Evolutionary conservation across 2,113 vertebrate genomes (phyloP), one percentile per base, ranked within the genome.

Genomic region (Ailuropoda melanoleuca): DNA sequence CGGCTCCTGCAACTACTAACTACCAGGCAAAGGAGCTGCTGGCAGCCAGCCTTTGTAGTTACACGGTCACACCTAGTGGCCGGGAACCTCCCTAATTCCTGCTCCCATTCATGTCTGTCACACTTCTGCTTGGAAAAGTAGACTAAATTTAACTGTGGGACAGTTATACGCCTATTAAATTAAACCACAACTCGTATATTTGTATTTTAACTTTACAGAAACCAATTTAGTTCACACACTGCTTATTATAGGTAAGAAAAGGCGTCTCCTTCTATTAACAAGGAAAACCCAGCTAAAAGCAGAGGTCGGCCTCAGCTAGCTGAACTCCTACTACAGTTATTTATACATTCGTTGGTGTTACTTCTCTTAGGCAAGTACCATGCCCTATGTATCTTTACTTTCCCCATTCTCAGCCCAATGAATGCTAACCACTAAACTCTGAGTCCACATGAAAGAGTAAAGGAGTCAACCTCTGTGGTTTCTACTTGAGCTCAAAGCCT

Each of bases 31-130:
- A 48, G 43, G 74, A 29, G 26, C 26, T 3, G 26, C 39, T 1
- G 72, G 24, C 23, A 46, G 72, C 7, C 72, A 18, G 4, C 26
- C 74, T 75, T 8, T 4, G 26, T 15, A 4, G 26, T 50, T 50
- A 31, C 75, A 7, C 6, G 29, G 53, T 8, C 6, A 2, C 2
- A 2, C 14, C 13, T 9, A 9, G n/a, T 18, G 31, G 1, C 0
- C 2, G 12, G 64, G 50, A 37, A 12, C 3, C 8, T 34, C 64
- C 64, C 29, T 24, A 37, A 18, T 26, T 21, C 39, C 72, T 15
- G 14, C 31, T 24, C 58, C 37, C 34, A 50, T 60, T 43, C 50
- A 39, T 0, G 11, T 26, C 29, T 34, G 15, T 70, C 21, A 72
- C 3, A 53, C 43, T 29, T 58, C 2, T 29, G 72, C 75, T 72